Base-by-base conservation (phyloP, 2,888 invertebrate species). In the Chouioia cunea region DNA sequence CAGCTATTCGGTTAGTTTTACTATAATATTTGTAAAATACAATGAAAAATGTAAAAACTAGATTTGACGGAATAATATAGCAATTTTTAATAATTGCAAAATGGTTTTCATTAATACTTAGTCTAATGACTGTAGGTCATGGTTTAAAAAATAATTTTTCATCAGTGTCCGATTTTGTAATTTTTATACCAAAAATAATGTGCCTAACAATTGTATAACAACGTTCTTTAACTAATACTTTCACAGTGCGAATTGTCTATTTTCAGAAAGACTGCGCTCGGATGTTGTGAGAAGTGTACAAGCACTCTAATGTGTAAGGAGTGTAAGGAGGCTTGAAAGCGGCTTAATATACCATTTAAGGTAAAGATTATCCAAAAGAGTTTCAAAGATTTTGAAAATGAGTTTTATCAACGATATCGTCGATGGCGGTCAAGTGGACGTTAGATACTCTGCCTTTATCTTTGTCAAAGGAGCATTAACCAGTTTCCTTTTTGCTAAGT, bases 291-390 rank as follows among this genome's bases (percentile, higher is more conserved):
- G 60, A 56, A 56, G 44, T 18, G 20, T 54, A 50, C 36, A 36
- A 36, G 36, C 12, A 36, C 57, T 44, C 56, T 27, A 65, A n/a
- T n/a, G n/a, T n/a, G n/a, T n/a, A n/a, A n/a, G n/a, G n/a, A 36
- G 27, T 62, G 56, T 14, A 47, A 66, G 27, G 18, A 57, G 43
- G 43, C 44, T 63, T 16, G 8, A 54, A 22, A 14, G 50, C 48
- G 18, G 50, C 46, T 83, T 82, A 81, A 81, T 79, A 74, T 84
- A 83, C 79, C 80, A 46, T 77, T 80, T 83, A 83, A 84, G 85
- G 84, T 85, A 85, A 85, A 81, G 75, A 82, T 83, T 84, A 85
- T 84, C 79, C 80, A 83, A 83, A 83, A 82, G 81, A 77, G 75
- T 66, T 66, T 70, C 50, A 66, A 22, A 52, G 60, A 66, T 73